Percentiles rank a stretch among this genome's conserved stretches.
These are phyloP conservation scores for Decapterus maruadsi DNA, from an alignment of 2,797 vertebrate species.

Conservation along the genomic window DNA sequence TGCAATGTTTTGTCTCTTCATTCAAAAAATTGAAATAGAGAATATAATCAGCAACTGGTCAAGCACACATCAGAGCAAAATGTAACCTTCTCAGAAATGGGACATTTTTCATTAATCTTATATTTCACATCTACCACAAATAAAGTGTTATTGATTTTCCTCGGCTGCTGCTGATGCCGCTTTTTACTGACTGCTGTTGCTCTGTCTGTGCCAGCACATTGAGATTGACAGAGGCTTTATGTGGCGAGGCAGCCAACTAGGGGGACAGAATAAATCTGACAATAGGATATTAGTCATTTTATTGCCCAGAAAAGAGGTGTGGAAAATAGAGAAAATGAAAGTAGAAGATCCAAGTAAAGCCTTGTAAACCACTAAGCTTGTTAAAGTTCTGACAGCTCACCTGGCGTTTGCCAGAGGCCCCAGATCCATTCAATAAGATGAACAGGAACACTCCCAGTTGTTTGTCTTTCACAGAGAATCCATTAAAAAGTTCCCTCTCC, in stretches of 20 bases:
- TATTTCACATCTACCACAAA: slow-evolving; percentile 65
- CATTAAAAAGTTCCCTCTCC: slow-evolving; percentile 83
- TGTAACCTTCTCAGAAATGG: slow-evolving; percentile 57
- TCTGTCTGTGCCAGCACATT: slow-evolving; percentile 47
- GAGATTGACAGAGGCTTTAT: slow-evolving; percentile 69
- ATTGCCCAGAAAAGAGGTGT: slow-evolving; percentile 52
- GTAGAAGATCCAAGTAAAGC: slow-evolving; percentile 54
- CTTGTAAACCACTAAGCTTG: slow-evolving; percentile 78
- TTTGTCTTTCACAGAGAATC: slow-evolving; percentile 83
- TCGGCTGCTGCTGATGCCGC: slow-evolving; percentile 43
- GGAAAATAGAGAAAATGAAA: slow-evolving; percentile 60
- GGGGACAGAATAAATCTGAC: slow-evolving; percentile 60
- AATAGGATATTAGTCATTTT: slow-evolving; percentile 69
- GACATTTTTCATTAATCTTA: slow-evolving; percentile 66
- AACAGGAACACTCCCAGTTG: slow-evolving; percentile 78
- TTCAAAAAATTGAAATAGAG: slow-evolving; percentile 27
- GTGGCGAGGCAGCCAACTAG: slow-evolving; percentile 52
- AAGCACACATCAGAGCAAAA: slow-evolving; percentile 53
- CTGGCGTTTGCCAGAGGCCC: slow-evolving; percentile 66
- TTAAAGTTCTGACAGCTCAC: slow-evolving; percentile 81
- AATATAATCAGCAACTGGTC: slow-evolving; percentile 38
- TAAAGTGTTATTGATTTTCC: slow-evolving; percentile 74
- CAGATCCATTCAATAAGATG: slow-evolving; percentile 76
- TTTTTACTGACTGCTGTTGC: slow-evolving; percentile 56
- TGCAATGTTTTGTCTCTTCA: slow-evolving; percentile 9